Conservation (phyloP, 2,113 vertebrate genomes). For the Oenanthe melanoleuca region DNA sequence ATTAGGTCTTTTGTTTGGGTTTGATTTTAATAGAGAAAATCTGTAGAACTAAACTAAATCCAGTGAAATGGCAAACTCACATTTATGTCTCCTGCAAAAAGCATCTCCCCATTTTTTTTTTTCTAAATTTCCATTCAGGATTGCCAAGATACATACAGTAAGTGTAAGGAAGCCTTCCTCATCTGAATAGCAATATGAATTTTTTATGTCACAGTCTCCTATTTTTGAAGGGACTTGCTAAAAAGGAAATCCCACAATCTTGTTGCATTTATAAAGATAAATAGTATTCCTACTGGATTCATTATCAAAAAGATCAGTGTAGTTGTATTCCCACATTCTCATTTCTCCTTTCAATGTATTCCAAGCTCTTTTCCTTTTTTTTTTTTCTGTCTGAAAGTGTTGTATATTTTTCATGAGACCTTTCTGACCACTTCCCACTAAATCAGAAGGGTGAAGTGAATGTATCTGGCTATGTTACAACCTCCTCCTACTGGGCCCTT, state of each 20-base stretch:
- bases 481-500: background rate
- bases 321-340: constrained; percentile 58
- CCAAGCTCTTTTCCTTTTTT: constrained; percentile 54
- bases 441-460: constrained; percentile 51
- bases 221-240: background rate
- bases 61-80: background rate
- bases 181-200: background rate
- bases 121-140: background rate
- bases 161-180: background rate
- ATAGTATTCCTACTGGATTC: constrained; percentile 61
- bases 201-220: background rate
- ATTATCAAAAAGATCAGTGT: constrained; percentile 67
- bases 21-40: background rate
- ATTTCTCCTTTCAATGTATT: constrained; percentile 69
- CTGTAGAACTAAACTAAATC: background rate
- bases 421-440: constrained; percentile 72
- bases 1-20: background rate
- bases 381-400: constrained; percentile 53
- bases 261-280: constrained; percentile 56
- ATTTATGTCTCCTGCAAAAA: background rate
- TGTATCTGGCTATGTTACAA: background rate
- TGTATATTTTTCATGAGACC: constrained; percentile 65
- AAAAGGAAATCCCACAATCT: constrained; percentile 25
- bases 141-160: background rate
- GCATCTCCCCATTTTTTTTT: background rate